A percentile compares a stretch with the other conserved stretches of the same genome.
These are phyloP conservation scores for Sander vitreus DNA, from an alignment of 2,113 vertebrate genomes.

Conservation along the genomic window DNA sequence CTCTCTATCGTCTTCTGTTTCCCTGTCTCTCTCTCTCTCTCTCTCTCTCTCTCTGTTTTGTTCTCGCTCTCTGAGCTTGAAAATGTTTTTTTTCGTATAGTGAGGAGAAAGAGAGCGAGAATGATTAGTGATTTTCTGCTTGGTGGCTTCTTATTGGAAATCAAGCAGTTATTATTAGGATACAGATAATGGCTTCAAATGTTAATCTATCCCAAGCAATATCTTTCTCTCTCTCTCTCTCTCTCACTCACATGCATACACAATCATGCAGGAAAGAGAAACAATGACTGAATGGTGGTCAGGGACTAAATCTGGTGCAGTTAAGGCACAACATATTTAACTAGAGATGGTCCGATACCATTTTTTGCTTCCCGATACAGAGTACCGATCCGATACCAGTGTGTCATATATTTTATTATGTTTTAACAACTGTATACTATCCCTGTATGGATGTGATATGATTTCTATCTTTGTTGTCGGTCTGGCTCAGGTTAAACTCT, in stretches of 20 bases:
- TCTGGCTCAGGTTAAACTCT: too few relatives aligned
- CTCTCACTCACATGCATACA: background rate
- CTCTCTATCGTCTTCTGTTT: background rate
- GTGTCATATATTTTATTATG: too few relatives aligned
- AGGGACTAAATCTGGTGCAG: background rate
- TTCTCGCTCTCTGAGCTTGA: constrained; percentile 22
- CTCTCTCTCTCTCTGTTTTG: constrained; percentile 2
- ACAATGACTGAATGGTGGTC: background rate
- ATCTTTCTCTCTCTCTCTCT: background rate
- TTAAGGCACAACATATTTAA: too few relatives aligned
- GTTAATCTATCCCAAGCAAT: constrained; percentile 31
- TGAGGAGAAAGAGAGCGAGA: constrained; percentile 19
- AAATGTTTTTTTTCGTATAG: constrained; percentile 9
- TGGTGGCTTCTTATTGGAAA: constrained; percentile 49
- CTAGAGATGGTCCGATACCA: too few relatives aligned
- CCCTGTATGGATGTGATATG: too few relatives aligned
- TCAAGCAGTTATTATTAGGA: constrained; percentile 44
- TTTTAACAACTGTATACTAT: too few relatives aligned
- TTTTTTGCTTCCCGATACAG: too few relatives aligned
- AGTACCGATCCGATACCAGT: too few relatives aligned
- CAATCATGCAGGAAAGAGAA: background rate
- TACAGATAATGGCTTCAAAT: constrained; percentile 37
- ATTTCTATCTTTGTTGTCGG: too few relatives aligned
- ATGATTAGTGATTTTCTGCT: constrained; percentile 62
- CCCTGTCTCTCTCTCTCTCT: background rate